phyloP scores from a whole-genome alignment of 2,797 vertebrate genomes.

The Anableps anableps region DNA sequence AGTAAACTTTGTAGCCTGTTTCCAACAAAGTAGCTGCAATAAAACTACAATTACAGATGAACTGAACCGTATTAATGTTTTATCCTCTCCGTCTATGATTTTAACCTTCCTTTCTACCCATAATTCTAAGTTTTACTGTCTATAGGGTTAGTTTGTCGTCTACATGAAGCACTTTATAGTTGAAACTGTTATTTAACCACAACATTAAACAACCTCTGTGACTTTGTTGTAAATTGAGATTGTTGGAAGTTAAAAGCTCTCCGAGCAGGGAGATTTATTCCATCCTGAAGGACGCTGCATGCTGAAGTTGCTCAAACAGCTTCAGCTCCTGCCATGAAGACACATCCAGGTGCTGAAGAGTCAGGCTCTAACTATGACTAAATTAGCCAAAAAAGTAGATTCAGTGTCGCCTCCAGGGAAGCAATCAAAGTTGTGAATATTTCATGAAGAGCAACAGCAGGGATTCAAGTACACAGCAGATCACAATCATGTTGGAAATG shows the following conservation, averaged over 20 bases:
- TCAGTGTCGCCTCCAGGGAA: constrained; percentile 9
- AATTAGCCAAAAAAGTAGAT: neutral
- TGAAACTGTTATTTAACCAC: neutral
- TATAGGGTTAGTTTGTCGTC: neutral
- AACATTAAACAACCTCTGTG: neutral
- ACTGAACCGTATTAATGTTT: neutral
- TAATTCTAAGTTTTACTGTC: neutral
- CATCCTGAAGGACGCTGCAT: neutral
- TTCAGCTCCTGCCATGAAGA: neutral
- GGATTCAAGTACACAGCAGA: constrained; percentile 24
- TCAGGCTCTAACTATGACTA: neutral
- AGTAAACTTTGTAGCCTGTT: too few species aligned
- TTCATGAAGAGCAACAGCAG: constrained; percentile 27
- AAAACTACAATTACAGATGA: neutral
- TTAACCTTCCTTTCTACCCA: neutral
- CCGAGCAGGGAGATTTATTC: constrained; percentile 15
- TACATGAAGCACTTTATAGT: neutral
- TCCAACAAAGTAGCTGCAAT: neutral
- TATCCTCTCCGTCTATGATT: neutral
- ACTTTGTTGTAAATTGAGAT: constrained; percentile 31
- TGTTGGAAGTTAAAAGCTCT: constrained; percentile 27
- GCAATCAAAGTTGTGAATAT: constrained; percentile 27
- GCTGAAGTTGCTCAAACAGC: constrained; percentile 8
- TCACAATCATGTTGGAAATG: constrained; percentile 34
- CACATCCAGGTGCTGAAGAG: neutral